Conservation (phyloP, 2,888 invertebrate genomes). For the Nomada fabriciana region DNA sequence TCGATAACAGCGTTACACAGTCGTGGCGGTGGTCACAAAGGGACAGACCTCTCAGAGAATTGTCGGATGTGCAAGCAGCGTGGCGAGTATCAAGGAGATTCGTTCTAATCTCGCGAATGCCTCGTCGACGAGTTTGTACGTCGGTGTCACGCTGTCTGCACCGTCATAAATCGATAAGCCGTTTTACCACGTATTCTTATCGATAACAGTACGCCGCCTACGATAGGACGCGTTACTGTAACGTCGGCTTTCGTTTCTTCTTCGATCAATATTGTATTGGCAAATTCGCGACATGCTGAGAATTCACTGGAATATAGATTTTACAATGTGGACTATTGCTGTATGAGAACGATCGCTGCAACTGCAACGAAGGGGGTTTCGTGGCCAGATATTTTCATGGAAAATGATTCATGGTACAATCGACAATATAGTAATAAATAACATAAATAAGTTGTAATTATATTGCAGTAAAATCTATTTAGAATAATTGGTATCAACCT, state of each 20-base stretch:
- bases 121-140: constrained; percentile 60
- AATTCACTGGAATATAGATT: too few species aligned
- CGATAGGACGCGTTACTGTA: constrained; percentile 61
- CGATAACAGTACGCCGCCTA: constrained; percentile 72
- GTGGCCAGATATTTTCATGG: too few species aligned
- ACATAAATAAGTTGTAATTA: too few species aligned
- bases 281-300: constrained; percentile 1
- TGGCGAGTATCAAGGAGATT: constrained; percentile 54
- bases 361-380: too few species aligned
- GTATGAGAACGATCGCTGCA: too few species aligned
- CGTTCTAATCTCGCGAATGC: constrained; percentile 58
- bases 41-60: constrained; percentile 4
- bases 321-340: too few species aligned
- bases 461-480: too few species aligned
- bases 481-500: too few species aligned
- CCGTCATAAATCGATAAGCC: constrained; percentile 79
- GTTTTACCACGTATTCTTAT: constrained; percentile 68
- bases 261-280: constrained; percentile 24
- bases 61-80: constrained; percentile 10
- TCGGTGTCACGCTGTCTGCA: constrained; percentile 80
- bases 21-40: constrained; percentile 33
- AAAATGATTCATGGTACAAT: too few species aligned
- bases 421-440: too few species aligned
- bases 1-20: not conserved
- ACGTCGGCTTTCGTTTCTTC: constrained; percentile 38